A percentile compares a stretch with the other conserved stretches of the same genome.
Conservation (phyloP, 2,113 vertebrate genomes). For the Tragelaphus strepsiceros region DNA sequence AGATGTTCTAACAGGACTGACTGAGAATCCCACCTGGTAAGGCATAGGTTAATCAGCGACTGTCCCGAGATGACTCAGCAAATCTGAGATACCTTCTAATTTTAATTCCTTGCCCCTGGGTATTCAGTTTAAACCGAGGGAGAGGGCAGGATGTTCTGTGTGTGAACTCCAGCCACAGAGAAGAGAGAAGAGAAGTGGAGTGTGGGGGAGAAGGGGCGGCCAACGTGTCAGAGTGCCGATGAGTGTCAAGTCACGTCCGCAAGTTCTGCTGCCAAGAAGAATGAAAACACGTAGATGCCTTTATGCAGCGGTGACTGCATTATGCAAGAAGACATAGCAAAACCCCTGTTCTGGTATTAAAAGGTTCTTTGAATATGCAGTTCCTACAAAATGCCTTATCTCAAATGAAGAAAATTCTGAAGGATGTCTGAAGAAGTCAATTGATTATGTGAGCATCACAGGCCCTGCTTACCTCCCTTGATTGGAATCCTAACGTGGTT, state of each 20-base stretch:
- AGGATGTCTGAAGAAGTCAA: slow-evolving; percentile 31
- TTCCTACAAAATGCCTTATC: slow-evolving; percentile 19
- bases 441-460: background rate
- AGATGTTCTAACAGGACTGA: accelerated
- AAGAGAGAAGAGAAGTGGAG: background rate
- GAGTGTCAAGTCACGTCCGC: slow-evolving; percentile 76
- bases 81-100: background rate
- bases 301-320: slow-evolving; percentile 74
- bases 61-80: background rate
- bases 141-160: slow-evolving; percentile 30
- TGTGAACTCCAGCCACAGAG: slow-evolving; percentile 38
- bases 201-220: background rate
- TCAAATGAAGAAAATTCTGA: slow-evolving; percentile 18
- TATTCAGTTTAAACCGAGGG: background rate
- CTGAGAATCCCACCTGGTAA: background rate
- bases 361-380: slow-evolving; percentile 42
- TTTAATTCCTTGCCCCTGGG: slow-evolving; percentile 14
- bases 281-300: slow-evolving; percentile 59
- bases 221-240: slow-evolving; percentile 55
- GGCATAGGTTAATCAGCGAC: background rate
- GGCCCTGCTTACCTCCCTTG: background rate
- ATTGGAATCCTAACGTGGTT: background rate
- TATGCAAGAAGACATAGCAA: slow-evolving; percentile 56
- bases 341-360: slow-evolving; percentile 43
- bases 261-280: slow-evolving; percentile 70